Evolutionary conservation across 2,797 vertebrate genomes (phyloP).

Genomic region (Myoxocephalus aenaeus): DNA sequence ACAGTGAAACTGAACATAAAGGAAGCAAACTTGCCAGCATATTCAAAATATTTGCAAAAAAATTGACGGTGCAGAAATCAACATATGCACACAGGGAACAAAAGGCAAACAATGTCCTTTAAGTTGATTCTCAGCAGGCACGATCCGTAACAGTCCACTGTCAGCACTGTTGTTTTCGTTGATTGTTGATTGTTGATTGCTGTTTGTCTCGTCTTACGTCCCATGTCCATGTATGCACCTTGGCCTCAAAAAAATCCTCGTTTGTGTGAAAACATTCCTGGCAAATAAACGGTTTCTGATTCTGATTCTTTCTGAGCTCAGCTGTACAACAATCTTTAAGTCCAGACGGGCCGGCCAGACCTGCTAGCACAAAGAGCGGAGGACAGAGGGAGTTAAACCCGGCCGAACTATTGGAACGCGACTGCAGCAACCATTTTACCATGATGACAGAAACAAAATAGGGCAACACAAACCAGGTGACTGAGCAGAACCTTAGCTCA

Average conservation of each 20-base stretch:
- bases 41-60: neutral
- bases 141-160: no score
- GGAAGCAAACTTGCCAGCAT: neutral
- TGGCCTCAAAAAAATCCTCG: no score
- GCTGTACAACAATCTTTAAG: slow-evolving; percentile 18
- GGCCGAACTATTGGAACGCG: slow-evolving; percentile 15
- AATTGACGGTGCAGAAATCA: slow-evolving; percentile 1
- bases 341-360: slow-evolving; percentile 2
- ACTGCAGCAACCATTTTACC: slow-evolving; percentile 36
- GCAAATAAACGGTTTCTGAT: no score
- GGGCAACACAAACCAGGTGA: slow-evolving; percentile 58
- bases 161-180: no score
- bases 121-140: neutral
- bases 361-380: neutral
- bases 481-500: slow-evolving; percentile 45
- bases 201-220: no score
- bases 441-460: slow-evolving; percentile 46
- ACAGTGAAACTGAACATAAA: neutral
- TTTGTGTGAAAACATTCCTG: no score
- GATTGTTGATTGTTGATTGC: no score
- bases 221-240: no score
- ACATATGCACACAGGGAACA: neutral
- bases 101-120: neutral
- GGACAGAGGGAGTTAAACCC: slow-evolving; percentile 17
- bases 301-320: no score